Evolutionary conservation across 1,140 invertebrate species (phyloP).

Genomic region (Homarus americanus): DNA sequence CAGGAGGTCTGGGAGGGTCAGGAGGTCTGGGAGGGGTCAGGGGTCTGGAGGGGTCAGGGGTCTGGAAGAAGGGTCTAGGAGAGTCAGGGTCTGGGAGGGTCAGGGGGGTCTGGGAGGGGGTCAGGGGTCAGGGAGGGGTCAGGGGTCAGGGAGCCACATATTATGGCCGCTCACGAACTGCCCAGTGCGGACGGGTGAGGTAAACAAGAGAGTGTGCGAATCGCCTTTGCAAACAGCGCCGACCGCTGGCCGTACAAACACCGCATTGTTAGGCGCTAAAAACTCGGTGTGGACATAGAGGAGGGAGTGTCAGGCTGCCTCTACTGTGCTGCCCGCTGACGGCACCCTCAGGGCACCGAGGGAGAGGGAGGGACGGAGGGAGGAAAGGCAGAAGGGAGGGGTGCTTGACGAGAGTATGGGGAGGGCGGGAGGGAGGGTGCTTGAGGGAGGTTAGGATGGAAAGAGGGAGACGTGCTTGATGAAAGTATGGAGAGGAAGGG

Average conservation of each 20-base stretch:
- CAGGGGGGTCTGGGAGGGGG: background rate
- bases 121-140: background rate
- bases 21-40: background rate
- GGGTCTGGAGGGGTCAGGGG: background rate
- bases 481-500: no score
- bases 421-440: no score
- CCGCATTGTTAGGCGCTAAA: conserved; percentile 46
- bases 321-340: conserved; percentile 57
- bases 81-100: background rate
- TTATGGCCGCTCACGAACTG: conserved; percentile 59
- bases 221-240: conserved; percentile 57
- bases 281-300: conserved; percentile 52
- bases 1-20: conserved; percentile 18
- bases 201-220: conserved; percentile 59
- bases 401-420: no score
- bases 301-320: conserved; percentile 58
- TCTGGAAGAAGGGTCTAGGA: background rate
- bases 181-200: background rate
- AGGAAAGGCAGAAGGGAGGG: background rate
- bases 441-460: no score
- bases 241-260: conserved; percentile 42
- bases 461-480: background rate
- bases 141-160: conserved; percentile 35
- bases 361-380: background rate
- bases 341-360: background rate